Percentiles rank a stretch among this genome's conserved stretches.
These are phyloP conservation scores for Scaptomyza tumidula DNA, from an alignment of 2,888 invertebrate genomes.

Conservation along the genomic window DNA sequence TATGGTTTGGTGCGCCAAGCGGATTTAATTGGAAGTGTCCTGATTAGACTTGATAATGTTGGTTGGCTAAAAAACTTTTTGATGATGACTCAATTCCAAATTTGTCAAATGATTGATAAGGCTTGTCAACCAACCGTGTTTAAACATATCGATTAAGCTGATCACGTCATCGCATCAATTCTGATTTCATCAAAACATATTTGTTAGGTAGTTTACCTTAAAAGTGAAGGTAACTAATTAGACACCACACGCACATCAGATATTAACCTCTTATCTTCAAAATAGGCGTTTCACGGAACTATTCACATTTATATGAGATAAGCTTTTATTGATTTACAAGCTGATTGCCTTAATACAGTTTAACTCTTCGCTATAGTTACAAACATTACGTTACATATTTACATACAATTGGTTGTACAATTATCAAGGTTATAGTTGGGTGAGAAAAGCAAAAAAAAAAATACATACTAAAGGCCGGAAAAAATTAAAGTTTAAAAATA, in stretches of 20 bases:
- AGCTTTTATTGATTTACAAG: conserved; percentile 29
- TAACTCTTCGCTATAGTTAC: not conserved
- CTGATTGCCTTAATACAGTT: conserved; percentile 7
- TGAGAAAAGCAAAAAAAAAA: not conserved
- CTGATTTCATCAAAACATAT: too few relatives aligned
- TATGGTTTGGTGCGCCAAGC: too few relatives aligned
- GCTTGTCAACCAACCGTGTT: not conserved
- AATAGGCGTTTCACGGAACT: conserved; percentile 14
- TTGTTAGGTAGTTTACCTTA: not conserved
- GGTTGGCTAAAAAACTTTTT: too few relatives aligned
- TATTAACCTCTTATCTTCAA: conserved; percentile 17
- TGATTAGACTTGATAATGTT: too few relatives aligned
- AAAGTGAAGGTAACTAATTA: not conserved
- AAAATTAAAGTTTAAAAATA: not conserved
- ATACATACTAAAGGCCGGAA: not conserved
- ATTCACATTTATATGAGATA: conserved; percentile 9
- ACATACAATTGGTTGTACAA: not conserved
- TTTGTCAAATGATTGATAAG: not conserved
- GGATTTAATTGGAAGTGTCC: too few relatives aligned
- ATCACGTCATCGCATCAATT: not conserved
- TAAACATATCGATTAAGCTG: not conserved
- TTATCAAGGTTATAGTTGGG: conserved; percentile 1
- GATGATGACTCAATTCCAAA: conserved; percentile 6
- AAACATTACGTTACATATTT: conserved; percentile 6
- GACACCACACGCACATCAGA: conserved; percentile 5